Evolutionary conservation across 2,888 invertebrate genomes (phyloP), one percentile per base, ranked within the genome.

Genomic region (Orchesella flavescens): DNA sequence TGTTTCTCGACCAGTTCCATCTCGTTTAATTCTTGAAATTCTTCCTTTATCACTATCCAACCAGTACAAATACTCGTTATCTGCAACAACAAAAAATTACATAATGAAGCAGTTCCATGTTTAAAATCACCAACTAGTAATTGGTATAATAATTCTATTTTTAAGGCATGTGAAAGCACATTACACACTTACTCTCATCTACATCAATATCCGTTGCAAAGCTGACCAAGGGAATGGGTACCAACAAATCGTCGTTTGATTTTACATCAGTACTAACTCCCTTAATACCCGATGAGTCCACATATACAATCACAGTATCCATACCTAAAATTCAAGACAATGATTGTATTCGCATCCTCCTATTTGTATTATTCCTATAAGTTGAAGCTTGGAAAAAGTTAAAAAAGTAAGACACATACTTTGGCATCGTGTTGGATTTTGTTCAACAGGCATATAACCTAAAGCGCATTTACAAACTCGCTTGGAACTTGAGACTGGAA

Each of bases 201-300:
- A 93, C 94, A 89, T 95, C 96, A 68, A 96, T 93, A 53, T 94
- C 93, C 57, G 94, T 93, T 0, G 96, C 95, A 91, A 94, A 92
- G 17, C 94, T 93, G 76, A 96, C 93, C 86, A 93, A 92, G 13
- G 94, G 94, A 83, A 95, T 93, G 0, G 94, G 94, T 15, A 93
- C 93, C 19, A 95, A 90, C 0, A 93, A 92, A 86, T 91, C 90
- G 17, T 90, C 90, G 44, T 90, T 77, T 0, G 74, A 74, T 17
- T 87, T 86, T 0, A 68, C 61, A n/a, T 85, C 79, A 1, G 88
- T 79, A 86, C 88, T 63, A 61, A 86, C 83, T 72, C 88, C 86
- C 72, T 85, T 87, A n/a, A 88, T 88, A 7, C 87, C 88, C 1
- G 86, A 81, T 12, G 87, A 85, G 65, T 88, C 88, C 13, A 87